Percentiles rank a stretch among this genome's conserved stretches.
Evolutionary conservation across 2,113 vertebrate genomes (phyloP).

Genomic region (Antechinus flavipes): DNA sequence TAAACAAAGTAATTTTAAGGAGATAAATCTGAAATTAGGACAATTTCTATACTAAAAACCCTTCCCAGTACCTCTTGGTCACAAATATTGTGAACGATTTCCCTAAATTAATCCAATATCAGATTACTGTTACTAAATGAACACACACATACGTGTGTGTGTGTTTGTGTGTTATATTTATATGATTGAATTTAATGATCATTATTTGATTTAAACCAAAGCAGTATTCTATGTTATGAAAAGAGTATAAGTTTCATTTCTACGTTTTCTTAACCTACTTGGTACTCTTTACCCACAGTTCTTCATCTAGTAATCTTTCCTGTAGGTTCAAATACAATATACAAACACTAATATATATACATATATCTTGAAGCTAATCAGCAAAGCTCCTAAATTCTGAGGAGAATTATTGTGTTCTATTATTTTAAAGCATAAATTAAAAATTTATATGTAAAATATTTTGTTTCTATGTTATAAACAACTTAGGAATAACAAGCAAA

Average conservation of each 20-base stretch:
- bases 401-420: background rate
- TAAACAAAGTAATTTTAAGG: background rate
- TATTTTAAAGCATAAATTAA: background rate
- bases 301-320: background rate
- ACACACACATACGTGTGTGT: background rate
- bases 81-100: background rate
- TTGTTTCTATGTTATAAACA: background rate
- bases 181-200: background rate
- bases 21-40: background rate
- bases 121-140: too few relatives aligned
- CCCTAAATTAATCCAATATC: background rate
- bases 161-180: background rate
- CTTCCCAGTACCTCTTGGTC: background rate
- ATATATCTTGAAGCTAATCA: background rate
- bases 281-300: background rate
- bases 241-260: background rate
- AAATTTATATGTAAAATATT: background rate
- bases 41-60: background rate
- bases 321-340: background rate
- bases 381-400: background rate
- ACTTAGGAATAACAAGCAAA: background rate
- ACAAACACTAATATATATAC: too few relatives aligned
- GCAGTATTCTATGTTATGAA: background rate
- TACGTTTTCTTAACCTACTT: background rate
- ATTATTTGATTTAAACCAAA: background rate